Conservation (phyloP, 2,888 invertebrate genomes). For the Rapana venosa region DNA sequence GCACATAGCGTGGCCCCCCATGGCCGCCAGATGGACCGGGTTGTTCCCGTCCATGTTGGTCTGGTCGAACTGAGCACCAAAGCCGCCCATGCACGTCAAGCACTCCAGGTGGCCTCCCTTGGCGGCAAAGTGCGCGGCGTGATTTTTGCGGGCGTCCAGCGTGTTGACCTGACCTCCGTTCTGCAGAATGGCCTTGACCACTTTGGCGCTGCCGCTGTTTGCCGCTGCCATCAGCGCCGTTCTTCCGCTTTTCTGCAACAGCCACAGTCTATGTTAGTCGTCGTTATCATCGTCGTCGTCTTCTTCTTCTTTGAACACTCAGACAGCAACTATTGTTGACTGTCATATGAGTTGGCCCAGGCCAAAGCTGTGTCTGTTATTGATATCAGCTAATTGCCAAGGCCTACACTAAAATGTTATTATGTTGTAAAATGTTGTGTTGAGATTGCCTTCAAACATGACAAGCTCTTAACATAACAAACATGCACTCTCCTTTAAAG, state of each 20-base stretch:
- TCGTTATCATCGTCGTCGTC: too few species aligned
- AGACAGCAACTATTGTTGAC: too few species aligned
- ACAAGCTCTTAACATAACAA: too few species aligned
- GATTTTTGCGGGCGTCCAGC: constrained; percentile 68
- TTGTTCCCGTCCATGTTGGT: constrained; percentile 75
- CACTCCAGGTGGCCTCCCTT: constrained; percentile 73
- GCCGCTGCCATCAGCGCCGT: constrained; percentile 78
- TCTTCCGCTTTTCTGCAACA: constrained; percentile 71
- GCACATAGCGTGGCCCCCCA: constrained; percentile 73
- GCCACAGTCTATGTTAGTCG: too few species aligned
- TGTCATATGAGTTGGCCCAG: too few species aligned
- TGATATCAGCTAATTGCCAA: too few species aligned
- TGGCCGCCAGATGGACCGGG: constrained; percentile 76
- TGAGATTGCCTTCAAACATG: too few species aligned
- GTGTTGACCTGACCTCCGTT: constrained; percentile 69
- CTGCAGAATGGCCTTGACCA: constrained; percentile 74
- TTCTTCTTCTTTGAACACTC: too few species aligned
- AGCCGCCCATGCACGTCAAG: constrained; percentile 73
- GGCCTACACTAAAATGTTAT: too few species aligned
- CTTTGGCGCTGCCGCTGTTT: constrained; percentile 74
- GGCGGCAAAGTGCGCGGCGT: constrained; percentile 77
- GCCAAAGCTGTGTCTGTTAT: too few species aligned
- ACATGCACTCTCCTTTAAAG: too few species aligned
- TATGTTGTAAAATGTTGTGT: too few species aligned
- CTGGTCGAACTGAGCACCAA: constrained; percentile 77